Conservation (phyloP, 2,888 invertebrate species). For the Pelosia muscerda region DNA sequence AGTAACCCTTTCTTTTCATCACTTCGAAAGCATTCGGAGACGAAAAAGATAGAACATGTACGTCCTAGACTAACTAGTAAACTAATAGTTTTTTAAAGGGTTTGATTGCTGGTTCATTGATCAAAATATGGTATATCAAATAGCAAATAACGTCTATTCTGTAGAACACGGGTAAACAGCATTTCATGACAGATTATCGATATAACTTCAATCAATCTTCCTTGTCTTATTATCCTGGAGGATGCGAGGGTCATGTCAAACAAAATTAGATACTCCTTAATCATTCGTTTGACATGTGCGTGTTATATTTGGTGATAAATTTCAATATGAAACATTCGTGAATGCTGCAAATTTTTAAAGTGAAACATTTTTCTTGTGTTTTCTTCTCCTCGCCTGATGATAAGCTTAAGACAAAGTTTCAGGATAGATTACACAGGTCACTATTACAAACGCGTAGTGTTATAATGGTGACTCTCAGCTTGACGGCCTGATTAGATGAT, state of each 20-base stretch:
- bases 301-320: not conserved
- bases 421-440: too few relatives aligned
- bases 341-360: not conserved
- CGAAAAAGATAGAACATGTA: too few relatives aligned
- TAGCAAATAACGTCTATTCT: not conserved
- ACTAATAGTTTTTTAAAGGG: not conserved
- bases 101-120: not conserved
- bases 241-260: constrained; percentile 4
- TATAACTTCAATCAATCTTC: constrained; percentile 13
- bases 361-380: not conserved
- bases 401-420: too few relatives aligned
- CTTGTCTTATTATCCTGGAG: not conserved
- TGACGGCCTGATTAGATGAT: too few relatives aligned
- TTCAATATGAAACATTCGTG: not conserved
- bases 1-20: too few relatives aligned
- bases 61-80: not conserved
- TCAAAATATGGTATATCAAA: not conserved
- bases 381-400: too few relatives aligned
- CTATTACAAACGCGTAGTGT: too few relatives aligned
- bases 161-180: not conserved
- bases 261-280: constrained; percentile 3
- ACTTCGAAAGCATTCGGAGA: too few relatives aligned
- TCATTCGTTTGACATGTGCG: constrained; percentile 1
- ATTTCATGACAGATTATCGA: not conserved
- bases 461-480: too few relatives aligned